Conservation (phyloP, 2,113 vertebrate species). For the Rallus limicola region DNA sequence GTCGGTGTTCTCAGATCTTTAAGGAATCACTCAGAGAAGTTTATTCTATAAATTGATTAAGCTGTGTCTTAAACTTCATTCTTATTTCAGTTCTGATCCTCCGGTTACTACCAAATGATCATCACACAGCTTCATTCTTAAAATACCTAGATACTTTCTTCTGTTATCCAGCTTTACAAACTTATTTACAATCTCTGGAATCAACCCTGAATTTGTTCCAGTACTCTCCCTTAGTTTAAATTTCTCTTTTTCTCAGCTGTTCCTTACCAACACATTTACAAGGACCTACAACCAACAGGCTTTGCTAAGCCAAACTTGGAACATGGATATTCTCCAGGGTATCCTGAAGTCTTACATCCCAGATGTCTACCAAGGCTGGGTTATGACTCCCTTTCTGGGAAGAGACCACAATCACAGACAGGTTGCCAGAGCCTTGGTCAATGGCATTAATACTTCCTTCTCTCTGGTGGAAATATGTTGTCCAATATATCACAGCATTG, state of each 20-base stretch:
- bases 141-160: background rate
- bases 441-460: background rate
- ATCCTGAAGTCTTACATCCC: background rate
- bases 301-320: background rate
- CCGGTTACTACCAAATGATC: background rate
- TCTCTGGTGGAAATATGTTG: background rate
- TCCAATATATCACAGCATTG: background rate
- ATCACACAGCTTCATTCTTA: background rate
- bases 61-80: background rate
- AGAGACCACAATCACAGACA: background rate
- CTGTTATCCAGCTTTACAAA: background rate
- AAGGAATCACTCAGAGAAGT: background rate
- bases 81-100: background rate
- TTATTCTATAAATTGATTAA: background rate
- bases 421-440: conserved; percentile 4
- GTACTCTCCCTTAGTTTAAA: background rate
- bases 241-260: background rate
- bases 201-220: background rate
- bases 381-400: conserved; percentile 4
- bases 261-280: background rate
- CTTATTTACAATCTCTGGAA: background rate
- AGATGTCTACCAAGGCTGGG: background rate
- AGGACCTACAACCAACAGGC: background rate
- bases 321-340: background rate
- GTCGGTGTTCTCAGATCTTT: background rate